A percentile compares a stretch with the other conserved stretches of the same genome.
Evolutionary conservation across 1,140 invertebrate genomes (phyloP).

Genomic region (Danaus melanippus): DNA sequence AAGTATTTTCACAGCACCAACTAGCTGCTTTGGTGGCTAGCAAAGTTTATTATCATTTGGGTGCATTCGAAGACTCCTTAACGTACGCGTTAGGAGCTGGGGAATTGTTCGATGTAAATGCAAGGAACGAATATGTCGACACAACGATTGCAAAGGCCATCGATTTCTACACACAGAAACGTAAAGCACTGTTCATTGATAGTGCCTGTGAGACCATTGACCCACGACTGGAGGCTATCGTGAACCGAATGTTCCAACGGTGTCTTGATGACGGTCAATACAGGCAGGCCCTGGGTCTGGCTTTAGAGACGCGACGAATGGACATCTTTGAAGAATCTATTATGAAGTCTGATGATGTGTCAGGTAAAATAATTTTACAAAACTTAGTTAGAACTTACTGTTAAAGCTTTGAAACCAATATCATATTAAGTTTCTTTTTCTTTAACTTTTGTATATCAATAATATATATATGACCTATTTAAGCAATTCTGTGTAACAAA

Average conservation of each 20-base stretch:
- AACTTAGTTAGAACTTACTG: too few relatives aligned
- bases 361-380: constrained; percentile 50
- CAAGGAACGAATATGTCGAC: constrained; percentile 95
- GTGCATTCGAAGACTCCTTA: constrained; percentile 95
- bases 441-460: too few relatives aligned
- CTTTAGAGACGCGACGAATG: constrained; percentile 95
- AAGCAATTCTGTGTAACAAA: too few relatives aligned
- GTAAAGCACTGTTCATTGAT: constrained; percentile 75
- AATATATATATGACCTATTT: too few relatives aligned
- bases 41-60: constrained; percentile 98
- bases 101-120: constrained; percentile 94
- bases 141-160: constrained; percentile 97
- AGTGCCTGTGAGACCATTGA: constrained; percentile 84
- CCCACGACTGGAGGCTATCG: constrained; percentile 91
- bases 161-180: constrained; percentile 92
- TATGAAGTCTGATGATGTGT: constrained; percentile 91
- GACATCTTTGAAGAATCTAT: constrained; percentile 95
- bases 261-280: constrained; percentile 96
- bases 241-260: constrained; percentile 96
- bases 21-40: constrained; percentile 97
- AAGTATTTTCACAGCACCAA: constrained; percentile 88
- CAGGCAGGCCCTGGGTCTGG: constrained; percentile 93
- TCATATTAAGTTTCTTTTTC: constrained; percentile 3
- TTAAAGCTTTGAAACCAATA: too few relatives aligned
- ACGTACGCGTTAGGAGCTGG: constrained; percentile 95